These are phyloP conservation scores for Odobenus rosmarus DNA, from an alignment of 2,113 vertebrate species.

Conservation along the genomic window DNA sequence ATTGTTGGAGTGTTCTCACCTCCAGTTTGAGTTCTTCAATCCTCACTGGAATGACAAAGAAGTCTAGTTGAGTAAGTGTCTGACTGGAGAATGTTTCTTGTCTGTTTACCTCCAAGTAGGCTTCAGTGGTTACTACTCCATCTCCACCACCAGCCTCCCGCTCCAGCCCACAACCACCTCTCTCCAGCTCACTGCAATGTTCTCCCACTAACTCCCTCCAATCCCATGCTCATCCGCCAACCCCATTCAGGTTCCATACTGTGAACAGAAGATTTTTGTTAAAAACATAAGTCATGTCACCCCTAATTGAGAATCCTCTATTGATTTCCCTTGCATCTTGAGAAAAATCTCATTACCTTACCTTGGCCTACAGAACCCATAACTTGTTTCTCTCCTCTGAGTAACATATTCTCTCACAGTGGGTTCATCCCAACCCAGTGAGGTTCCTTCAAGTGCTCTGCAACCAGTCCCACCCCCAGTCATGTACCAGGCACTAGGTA, in stretches of 20 bases:
- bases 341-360: neutral
- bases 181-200: neutral
- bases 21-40: neutral
- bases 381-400: neutral
- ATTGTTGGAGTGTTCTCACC: too few relatives aligned
- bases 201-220: neutral
- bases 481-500: neutral
- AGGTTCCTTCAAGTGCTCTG: neutral
- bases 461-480: too few relatives aligned
- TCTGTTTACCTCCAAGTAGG: neutral
- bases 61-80: neutral
- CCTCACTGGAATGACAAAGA: constrained; percentile 10
- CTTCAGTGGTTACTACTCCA: neutral
- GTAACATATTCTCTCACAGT: neutral
- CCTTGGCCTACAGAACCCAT: neutral
- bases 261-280: neutral
- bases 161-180: neutral
- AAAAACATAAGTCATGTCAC: neutral
- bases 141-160: neutral
- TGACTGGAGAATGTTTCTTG: neutral
- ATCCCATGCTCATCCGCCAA: neutral
- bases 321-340: neutral
- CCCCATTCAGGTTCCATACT: neutral
- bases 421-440: neutral
- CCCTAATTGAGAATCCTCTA: neutral